Evolutionary conservation across 1,140 invertebrate genomes (phyloP), one percentile per base, ranked within the genome.

Genomic region (Spodoptera litura): DNA sequence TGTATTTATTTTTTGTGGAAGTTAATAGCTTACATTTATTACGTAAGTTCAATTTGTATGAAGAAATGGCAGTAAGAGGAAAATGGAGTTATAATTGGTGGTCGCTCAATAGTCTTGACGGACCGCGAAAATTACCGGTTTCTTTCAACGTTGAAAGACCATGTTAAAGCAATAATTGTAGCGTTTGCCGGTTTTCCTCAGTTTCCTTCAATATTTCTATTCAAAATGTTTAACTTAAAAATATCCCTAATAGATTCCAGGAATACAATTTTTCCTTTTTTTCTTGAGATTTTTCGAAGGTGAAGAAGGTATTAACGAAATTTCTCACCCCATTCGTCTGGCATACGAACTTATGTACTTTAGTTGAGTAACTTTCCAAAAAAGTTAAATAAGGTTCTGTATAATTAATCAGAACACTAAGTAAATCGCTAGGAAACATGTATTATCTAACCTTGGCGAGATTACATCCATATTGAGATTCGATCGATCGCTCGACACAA

Each of bases 401-500:
- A 44, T 44, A 44, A 64, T 64, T 64, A 68, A 68, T 68, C 20
- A 68, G 44, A 12, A 51, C 38, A 15, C 15, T 20, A 52, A 52
- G 44, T 31, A 49, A 52, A 68, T 11, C 11, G 44, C 62, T 25
- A 51, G 12, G 51, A 15, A 68, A 68, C 64, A 68, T 52, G 64
- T 31, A 31, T 5, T 68, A 25, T 2, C 44, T 52, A 27, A 51
- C 64, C 20, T 27, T 10, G 13, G 35, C 35, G 44, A 64, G 61
- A 68, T 68, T 68, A 49, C 44, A 68, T 27, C 20, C 64, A 68
- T 27, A n/a, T n/a, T n/a, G n/a, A n/a, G n/a, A n/a, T n/a, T n/a
- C n/a, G n/a, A n/a, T n/a, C n/a, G n/a, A n/a, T n/a, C n/a, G n/a
- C n/a, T n/a, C n/a, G n/a, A n/a, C n/a, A n/a, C n/a, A n/a, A n/a